These are phyloP conservation scores for Todus mexicanus DNA, from an alignment of 2,797 vertebrate species.

Conservation along the genomic window DNA sequence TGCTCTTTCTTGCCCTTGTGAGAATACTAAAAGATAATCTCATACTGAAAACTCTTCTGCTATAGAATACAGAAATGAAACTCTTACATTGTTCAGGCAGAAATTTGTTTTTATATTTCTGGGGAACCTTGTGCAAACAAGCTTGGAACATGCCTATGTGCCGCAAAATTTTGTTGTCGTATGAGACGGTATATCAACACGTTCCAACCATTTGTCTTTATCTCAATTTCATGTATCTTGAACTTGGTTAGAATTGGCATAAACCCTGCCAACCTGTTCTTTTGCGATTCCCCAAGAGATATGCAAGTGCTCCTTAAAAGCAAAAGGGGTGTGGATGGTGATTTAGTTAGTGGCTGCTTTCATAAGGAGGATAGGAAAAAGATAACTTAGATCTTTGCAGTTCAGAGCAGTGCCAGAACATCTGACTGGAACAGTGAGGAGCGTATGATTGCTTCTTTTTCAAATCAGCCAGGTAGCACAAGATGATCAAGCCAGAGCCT, in stretches of 20 bases:
- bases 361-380: background rate
- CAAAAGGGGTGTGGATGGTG: background rate
- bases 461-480: background rate
- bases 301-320: background rate
- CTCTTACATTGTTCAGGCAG: background rate
- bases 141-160: background rate
- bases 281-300: background rate
- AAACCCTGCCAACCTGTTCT: background rate
- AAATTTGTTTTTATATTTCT: conserved; percentile 20
- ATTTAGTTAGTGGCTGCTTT: background rate
- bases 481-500: background rate
- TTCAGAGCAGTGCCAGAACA: background rate
- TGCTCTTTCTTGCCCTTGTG: background rate
- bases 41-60: background rate
- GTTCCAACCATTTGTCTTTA: background rate
- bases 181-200: background rate
- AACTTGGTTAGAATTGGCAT: background rate
- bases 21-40: background rate
- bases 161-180: conserved; percentile 18
- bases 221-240: background rate
- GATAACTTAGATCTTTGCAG: background rate
- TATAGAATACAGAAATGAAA: conserved; percentile 31
- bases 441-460: background rate
- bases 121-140: conserved; percentile 35
- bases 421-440: background rate